Evolutionary conservation across 2,113 vertebrate species (phyloP), one percentile per base, ranked within the genome.

Genomic region (Chaenocephalus aceratus): DNA sequence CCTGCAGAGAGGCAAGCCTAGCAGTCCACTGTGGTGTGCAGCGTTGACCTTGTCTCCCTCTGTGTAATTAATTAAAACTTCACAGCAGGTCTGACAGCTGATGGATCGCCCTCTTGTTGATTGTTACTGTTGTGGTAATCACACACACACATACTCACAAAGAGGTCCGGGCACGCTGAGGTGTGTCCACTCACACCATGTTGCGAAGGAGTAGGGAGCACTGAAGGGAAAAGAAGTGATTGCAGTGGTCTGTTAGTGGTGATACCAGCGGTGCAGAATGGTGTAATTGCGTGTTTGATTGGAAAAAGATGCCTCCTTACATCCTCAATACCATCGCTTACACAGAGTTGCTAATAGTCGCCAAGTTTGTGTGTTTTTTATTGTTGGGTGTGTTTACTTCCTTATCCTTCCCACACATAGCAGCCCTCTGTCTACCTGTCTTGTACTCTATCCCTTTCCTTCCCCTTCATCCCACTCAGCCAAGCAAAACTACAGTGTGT

Each of bases 41-140:
- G 85, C 16, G 73, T 51, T 93, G 92, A 93, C 93, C 91, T 94
- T 92, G 92, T 91, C 93, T 92, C 76, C 72, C 85, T 86, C 82
- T 72, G 44, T 89, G 90, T 93, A 94, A 94, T 93, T 93, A 94
- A 94, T 95, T 94, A 93, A 93, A 93, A 92, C 89, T 90, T 94
- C 89, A 89, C 92, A 90, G 90, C 85, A 26, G 80, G 83, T 61
- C 79, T 91, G 94, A 93, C 88, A 86, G 79, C 79, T 93, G 93
- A 94, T 90, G 78, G 92, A 94, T 94, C 71, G 82, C 82, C 76
- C 90, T 88, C 91, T 91, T 90, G 93, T 92, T 93, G 92, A 90
- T 89, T 91, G 91, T 89, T 91, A 81, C 85, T 88, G 75, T 81
- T 90, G 89, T 75, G 80, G 77, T 90, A 91, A 87, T 88, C 80